A percentile compares a stretch with the other conserved stretches of the same genome.
Conservation (phyloP, 2,797 vertebrate genomes). For the Amphiprion clarkii region DNA sequence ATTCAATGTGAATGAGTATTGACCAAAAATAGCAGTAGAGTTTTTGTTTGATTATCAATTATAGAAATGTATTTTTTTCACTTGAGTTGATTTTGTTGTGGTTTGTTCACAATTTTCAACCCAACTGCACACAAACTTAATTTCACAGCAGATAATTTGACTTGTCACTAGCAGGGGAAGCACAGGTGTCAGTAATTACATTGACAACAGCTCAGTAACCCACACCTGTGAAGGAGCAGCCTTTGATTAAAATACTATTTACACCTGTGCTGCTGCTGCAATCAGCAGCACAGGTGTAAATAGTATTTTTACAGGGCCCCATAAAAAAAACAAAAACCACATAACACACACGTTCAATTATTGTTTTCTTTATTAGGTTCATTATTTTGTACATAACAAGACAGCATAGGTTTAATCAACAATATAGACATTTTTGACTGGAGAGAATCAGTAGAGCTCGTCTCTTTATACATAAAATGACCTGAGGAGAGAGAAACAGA, state of each 20-base stretch:
- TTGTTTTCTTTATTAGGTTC: conserved; percentile 83
- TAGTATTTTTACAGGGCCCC: too few relatives aligned
- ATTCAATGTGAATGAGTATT: not conserved
- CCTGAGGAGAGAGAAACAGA: conserved; percentile 61
- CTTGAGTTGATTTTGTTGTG: not conserved
- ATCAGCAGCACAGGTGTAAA: too few relatives aligned
- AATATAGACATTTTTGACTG: conserved; percentile 75
- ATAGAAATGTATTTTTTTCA: not conserved
- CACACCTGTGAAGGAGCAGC: not conserved
- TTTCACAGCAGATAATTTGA: too few relatives aligned
- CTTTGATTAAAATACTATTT: too few relatives aligned
- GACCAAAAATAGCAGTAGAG: too few relatives aligned
- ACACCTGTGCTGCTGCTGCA: too few relatives aligned
- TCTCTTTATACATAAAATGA: conserved; percentile 59
- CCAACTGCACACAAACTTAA: not conserved
- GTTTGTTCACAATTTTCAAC: not conserved
- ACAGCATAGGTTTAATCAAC: conserved; percentile 76
- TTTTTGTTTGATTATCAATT: too few relatives aligned
- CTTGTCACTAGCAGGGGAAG: not conserved
- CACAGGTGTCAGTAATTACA: not conserved
- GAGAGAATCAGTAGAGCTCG: conserved; percentile 63
- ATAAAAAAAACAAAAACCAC: not conserved
- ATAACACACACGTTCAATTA: conserved; percentile 39
- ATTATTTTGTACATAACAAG: conserved; percentile 80
- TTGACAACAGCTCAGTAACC: not conserved